phyloP scores from a whole-genome alignment of 2,797 vertebrate species.

The Chelidonichthys spinosus region DNA sequence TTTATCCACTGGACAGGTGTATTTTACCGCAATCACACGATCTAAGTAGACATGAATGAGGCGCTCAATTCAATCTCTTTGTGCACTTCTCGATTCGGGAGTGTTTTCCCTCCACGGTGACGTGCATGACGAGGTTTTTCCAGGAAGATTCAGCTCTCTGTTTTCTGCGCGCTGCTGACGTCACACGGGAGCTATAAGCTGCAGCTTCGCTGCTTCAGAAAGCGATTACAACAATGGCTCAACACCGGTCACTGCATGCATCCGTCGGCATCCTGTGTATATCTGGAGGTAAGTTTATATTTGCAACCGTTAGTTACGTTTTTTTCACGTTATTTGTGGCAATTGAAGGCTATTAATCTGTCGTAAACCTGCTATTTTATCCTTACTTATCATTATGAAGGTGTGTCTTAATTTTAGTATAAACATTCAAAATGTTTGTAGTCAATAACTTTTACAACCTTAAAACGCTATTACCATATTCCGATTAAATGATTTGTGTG shows the following conservation, averaged over 20 bases:
- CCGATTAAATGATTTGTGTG: too few relatives aligned
- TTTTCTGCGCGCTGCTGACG: slow-evolving; percentile 32
- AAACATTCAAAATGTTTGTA: background rate
- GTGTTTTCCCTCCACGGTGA: background rate
- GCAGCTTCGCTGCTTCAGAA: fast-evolving
- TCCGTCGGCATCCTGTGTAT: slow-evolving; percentile 84
- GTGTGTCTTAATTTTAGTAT: background rate
- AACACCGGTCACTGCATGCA: slow-evolving; percentile 72
- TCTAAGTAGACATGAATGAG: too few relatives aligned
- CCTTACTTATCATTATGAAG: background rate
- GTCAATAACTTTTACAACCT: slow-evolving; percentile 1
- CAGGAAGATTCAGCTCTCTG: background rate
- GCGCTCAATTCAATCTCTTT: background rate
- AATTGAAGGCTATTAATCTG: background rate
- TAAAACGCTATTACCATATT: background rate
- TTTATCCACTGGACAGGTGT: too few relatives aligned
- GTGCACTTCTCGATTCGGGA: background rate
- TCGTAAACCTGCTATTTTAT: background rate
- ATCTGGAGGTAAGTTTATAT: slow-evolving; percentile 81
- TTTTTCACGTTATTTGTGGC: background rate
- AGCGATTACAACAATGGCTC: slow-evolving; percentile 54
- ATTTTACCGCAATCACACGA: background rate
- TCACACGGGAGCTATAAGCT: slow-evolving; percentile 49
- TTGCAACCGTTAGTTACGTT: background rate
- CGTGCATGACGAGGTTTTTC: background rate